Percentiles rank a stretch among this genome's conserved stretches.
Conservation (phyloP, 30 jellyfish, hydroid and myxozoan genomes). For the Aurelia sp. region DNA sequence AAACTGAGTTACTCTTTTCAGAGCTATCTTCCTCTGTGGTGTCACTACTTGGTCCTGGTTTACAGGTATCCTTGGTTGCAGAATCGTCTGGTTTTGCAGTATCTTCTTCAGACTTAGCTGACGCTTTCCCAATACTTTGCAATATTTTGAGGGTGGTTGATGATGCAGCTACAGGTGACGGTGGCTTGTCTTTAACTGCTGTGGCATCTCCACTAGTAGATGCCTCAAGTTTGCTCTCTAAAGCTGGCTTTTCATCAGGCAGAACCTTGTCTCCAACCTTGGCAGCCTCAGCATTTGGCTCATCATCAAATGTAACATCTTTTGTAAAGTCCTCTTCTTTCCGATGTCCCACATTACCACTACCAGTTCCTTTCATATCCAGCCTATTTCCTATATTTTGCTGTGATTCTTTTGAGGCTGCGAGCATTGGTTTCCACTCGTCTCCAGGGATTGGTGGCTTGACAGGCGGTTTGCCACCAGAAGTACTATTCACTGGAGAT, state of each 20-base stretch:
- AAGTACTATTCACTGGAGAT: background rate
- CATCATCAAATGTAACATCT: background rate
- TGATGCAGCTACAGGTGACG: background rate
- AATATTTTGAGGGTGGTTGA: constrained; percentile 2
- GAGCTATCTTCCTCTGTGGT: background rate
- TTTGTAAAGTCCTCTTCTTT: background rate
- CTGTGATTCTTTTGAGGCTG: constrained; percentile 2
- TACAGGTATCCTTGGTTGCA: background rate
- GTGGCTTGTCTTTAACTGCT: background rate
- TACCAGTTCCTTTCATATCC: background rate
- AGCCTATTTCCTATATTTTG: background rate
- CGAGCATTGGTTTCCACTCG: constrained; percentile 10
- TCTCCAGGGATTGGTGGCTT: background rate
- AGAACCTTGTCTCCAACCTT: too few species aligned
- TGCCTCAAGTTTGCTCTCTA: too few species aligned
- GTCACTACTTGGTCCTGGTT: background rate
- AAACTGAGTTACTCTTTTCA: constrained; percentile 14
- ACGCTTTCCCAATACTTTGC: constrained; percentile 3
- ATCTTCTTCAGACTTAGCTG: background rate
- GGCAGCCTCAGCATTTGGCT: background rate
- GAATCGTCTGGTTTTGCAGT: background rate
- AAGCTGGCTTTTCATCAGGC: constrained; percentile 2
- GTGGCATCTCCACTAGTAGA: too few species aligned
- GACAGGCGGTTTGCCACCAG: background rate
- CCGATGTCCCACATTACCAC: background rate